These are phyloP conservation scores for Aldabrachelys gigantea DNA, from an alignment of 2,113 vertebrate genomes.

Conservation along the genomic window DNA sequence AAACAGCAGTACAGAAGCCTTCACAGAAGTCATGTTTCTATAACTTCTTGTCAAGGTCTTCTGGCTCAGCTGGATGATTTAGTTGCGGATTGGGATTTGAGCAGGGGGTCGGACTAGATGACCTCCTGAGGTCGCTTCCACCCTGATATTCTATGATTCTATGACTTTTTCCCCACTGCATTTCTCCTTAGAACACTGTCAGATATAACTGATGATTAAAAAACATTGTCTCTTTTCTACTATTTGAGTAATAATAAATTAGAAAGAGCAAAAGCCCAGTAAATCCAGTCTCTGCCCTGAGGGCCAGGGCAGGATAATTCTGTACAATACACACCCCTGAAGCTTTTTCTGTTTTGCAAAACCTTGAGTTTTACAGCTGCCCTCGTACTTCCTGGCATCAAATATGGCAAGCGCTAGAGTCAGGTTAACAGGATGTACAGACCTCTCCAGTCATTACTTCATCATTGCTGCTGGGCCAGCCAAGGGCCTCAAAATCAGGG, in stretches of 20 bases:
- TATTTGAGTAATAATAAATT: background rate
- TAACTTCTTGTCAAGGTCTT: background rate
- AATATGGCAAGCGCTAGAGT: background rate
- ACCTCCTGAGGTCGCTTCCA: too few species aligned
- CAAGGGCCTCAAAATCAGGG: background rate
- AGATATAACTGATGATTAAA: background rate
- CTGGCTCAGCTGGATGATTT: too few species aligned
- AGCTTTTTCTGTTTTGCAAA: background rate
- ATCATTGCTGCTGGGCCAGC: background rate
- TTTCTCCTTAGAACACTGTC: background rate
- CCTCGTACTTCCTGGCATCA: rapidly evolving
- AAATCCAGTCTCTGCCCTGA: background rate
- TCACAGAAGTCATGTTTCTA: background rate
- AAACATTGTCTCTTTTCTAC: background rate
- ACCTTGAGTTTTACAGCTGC: background rate
- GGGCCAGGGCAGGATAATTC: background rate
- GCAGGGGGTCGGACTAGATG: too few species aligned
- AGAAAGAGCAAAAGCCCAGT: background rate
- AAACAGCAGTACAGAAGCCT: background rate
- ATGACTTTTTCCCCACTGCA: background rate
- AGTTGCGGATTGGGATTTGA: too few species aligned
- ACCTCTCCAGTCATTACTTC: background rate
- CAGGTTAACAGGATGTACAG: background rate
- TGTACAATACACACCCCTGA: background rate
- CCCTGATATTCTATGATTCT: too few species aligned